Percentiles rank a stretch among this genome's conserved stretches.
These are phyloP conservation scores for Cryptoleucopteryx plumbea DNA, from an alignment of 2,113 vertebrate genomes.

Conservation along the genomic window DNA sequence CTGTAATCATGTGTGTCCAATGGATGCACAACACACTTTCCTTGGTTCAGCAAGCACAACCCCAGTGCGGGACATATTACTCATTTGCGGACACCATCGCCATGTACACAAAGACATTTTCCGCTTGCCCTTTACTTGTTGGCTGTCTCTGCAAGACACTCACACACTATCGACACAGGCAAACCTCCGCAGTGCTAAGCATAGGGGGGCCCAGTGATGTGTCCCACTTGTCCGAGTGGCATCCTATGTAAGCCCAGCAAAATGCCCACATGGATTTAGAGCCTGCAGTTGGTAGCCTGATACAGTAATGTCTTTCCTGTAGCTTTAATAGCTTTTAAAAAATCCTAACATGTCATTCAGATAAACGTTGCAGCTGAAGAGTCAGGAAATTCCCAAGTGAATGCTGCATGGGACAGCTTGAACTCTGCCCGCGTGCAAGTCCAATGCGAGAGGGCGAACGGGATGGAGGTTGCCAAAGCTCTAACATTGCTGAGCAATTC, in stretches of 20 bases:
- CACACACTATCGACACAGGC: rapidly evolving
- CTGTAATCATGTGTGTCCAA: not conserved
- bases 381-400: not conserved
- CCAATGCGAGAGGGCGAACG: rapidly evolving
- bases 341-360: not conserved
- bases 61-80: rapidly evolving
- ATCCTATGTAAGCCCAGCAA: not conserved
- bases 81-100: not conserved
- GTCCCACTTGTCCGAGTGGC: rapidly evolving
- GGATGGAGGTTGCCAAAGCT: not conserved
- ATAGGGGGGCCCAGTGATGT: rapidly evolving
- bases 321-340: not conserved
- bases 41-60: not conserved
- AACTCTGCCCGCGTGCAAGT: rapidly evolving
- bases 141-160: not conserved
- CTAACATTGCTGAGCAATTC: not conserved
- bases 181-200: not conserved
- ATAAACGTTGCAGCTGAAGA: not conserved
- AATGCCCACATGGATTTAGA: not conserved
- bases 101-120: not conserved
- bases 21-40: not conserved
- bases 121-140: not conserved
- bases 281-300: not conserved
- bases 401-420: not conserved
- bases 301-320: not conserved